Percentiles rank a stretch among this genome's conserved stretches.
phyloP scores from a whole-genome alignment of 2,113 vertebrate species.

The Chloropsis cyanopogon region DNA sequence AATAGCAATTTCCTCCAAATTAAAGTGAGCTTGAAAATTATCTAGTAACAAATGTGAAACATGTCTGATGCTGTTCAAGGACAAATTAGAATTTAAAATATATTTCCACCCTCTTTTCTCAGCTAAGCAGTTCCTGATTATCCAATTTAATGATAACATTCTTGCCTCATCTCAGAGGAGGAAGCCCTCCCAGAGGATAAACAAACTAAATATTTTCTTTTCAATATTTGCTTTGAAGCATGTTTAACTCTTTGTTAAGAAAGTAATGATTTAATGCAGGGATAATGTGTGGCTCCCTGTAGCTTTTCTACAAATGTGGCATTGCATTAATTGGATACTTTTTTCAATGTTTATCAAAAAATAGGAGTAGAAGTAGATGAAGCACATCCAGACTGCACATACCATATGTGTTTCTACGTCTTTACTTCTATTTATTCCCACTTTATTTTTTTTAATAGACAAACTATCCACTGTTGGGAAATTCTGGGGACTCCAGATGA shows the following conservation, averaged over 20 bases:
- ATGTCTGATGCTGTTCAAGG: slow-evolving; percentile 11
- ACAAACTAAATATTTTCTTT: neutral
- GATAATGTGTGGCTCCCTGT: neutral
- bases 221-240: neutral
- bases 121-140: slow-evolving; percentile 38
- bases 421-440: neutral
- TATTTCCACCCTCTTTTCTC: slow-evolving; percentile 20
- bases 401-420: rapidly evolving
- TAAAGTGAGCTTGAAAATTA: neutral
- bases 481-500: neutral
- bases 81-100: slow-evolving; percentile 52
- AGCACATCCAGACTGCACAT: rapidly evolving
- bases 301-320: neutral
- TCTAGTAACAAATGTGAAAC: slow-evolving; percentile 18
- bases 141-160: slow-evolving; percentile 53
- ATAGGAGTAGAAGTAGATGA: neutral
- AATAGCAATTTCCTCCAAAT: neutral
- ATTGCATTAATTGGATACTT: neutral
- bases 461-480: neutral
- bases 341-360: neutral
- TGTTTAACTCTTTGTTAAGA: neutral
- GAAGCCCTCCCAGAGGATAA: slow-evolving; percentile 24
- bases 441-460: neutral
- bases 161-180: slow-evolving; percentile 29
- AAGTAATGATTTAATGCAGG: neutral